A percentile compares a stretch with the other conserved stretches of the same genome.
phyloP scores from a whole-genome alignment of 2,113 vertebrate genomes.

The Burhinus bistriatus region DNA sequence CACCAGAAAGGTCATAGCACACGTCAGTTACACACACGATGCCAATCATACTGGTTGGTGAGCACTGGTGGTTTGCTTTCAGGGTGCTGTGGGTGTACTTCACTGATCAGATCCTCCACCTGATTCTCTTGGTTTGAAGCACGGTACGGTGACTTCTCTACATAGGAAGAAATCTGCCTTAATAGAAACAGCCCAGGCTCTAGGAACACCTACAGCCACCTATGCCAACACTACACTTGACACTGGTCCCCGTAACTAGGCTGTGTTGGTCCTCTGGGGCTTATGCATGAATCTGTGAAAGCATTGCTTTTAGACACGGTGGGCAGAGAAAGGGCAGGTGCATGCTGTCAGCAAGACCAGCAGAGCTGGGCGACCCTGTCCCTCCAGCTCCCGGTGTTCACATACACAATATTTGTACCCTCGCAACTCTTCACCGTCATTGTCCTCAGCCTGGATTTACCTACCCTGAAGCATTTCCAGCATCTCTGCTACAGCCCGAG shows the following conservation, averaged over 20 bases:
- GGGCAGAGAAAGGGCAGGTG: background rate
- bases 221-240: background rate
- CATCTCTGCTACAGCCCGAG: background rate
- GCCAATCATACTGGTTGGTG: background rate
- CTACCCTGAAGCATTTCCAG: background rate
- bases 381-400: background rate
- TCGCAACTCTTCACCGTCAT: background rate
- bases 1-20: background rate
- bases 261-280: background rate
- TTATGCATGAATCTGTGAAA: background rate
- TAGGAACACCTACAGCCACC: background rate
- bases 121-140: too few species aligned
- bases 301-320: background rate
- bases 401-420: too few species aligned
- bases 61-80: background rate
- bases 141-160: background rate
- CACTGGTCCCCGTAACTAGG: background rate
- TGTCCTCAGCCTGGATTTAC: background rate
- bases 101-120: background rate
- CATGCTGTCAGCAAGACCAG: background rate
- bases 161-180: background rate
- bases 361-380: background rate
- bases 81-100: too few species aligned
- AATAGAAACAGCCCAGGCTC: background rate
- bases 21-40: background rate